Evolutionary conservation across 2,113 vertebrate genomes (phyloP).

Genomic region (Procavia capensis): DNA sequence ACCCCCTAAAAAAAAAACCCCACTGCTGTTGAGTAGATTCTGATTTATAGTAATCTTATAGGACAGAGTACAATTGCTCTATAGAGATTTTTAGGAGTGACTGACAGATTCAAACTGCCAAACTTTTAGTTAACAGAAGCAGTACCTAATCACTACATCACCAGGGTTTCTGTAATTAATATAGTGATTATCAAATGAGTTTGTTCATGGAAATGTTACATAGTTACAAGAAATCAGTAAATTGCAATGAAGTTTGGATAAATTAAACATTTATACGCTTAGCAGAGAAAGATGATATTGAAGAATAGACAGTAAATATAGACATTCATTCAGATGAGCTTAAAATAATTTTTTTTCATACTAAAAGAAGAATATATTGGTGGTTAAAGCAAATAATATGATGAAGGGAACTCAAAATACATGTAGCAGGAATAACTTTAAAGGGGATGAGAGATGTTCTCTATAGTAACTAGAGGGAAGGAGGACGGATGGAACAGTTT

Average conservation of each 20-base stretch:
- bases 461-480: not conserved
- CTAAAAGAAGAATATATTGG: not conserved
- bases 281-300: not conserved
- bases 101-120: too few species aligned
- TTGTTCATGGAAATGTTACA: too few species aligned
- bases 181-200: not conserved
- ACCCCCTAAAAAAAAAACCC: too few species aligned
- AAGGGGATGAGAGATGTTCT: not conserved
- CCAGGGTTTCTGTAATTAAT: too few species aligned
- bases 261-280: not conserved
- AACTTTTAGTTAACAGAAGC: too few species aligned
- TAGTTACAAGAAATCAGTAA: not conserved
- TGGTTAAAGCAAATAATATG: not conserved
- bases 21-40: too few species aligned
- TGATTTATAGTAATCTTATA: too few species aligned
- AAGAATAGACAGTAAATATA: not conserved
- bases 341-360: not conserved
- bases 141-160: too few species aligned
- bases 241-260: not conserved
- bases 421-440: not conserved
- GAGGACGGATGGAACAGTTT: not conserved
- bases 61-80: too few species aligned
- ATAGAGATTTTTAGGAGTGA: too few species aligned
- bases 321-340: not conserved
- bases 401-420: not conserved